Conservation (phyloP, 2,888 invertebrate species). For the Tribolium freemani region DNA sequence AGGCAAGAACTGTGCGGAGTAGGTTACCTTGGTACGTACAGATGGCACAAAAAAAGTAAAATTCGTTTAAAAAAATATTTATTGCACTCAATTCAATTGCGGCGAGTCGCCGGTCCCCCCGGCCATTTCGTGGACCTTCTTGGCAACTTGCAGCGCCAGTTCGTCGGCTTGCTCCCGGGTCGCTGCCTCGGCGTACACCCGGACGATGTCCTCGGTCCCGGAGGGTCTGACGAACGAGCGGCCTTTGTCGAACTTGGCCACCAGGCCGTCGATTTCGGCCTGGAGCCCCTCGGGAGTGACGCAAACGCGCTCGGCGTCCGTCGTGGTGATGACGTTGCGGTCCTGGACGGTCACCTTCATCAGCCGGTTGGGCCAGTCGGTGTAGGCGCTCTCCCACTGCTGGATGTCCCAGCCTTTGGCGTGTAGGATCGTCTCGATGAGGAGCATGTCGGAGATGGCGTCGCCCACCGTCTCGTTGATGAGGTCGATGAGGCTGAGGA, state of each 20-base stretch:
- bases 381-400: conserved; percentile 87
- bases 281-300: conserved; percentile 89
- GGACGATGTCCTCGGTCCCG: conserved; percentile 96
- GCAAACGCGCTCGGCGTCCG: conserved; percentile 89
- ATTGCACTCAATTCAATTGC: conserved; percentile 49
- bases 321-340: conserved; percentile 86
- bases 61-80: conserved; percentile 10
- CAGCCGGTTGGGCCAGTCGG: conserved; percentile 89
- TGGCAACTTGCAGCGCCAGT: conserved; percentile 82
- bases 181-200: conserved; percentile 96
- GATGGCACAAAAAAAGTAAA: conserved; percentile 20
- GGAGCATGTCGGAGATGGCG: conserved; percentile 94
- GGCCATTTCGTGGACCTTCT: conserved; percentile 82
- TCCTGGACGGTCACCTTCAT: conserved; percentile 92
- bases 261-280: conserved; percentile 80
- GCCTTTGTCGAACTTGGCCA: conserved; percentile 78
- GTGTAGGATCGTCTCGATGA: conserved; percentile 92
- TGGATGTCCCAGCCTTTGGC: conserved; percentile 83
- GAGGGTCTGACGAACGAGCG: conserved; percentile 95
- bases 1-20: conserved; percentile 39
- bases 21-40: conserved; percentile 17
- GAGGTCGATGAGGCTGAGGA: conserved; percentile 83
- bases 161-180: conserved; percentile 73
- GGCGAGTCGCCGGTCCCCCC: conserved; percentile 83
- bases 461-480: conserved; percentile 97